Conservation (phyloP, 2,888 invertebrate genomes). For the Timema cristinae region DNA sequence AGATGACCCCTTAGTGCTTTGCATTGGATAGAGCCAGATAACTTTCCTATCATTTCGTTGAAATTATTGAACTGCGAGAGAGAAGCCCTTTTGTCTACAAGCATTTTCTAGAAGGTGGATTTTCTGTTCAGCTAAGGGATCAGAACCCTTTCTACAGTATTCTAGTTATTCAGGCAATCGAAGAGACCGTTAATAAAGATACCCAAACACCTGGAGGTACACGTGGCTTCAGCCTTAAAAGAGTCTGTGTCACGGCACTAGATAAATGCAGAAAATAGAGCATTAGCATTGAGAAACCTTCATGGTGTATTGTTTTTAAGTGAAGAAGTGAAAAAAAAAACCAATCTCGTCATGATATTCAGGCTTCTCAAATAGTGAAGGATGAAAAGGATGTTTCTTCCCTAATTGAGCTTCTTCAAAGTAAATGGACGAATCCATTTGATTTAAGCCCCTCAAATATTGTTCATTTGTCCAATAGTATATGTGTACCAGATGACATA, state of each 20-base stretch:
- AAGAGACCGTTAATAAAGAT: conserved; percentile 1
- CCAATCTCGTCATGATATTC: not conserved
- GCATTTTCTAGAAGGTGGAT: not conserved
- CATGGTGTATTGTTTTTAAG: not conserved
- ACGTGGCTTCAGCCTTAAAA: not conserved
- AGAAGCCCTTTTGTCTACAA: conserved; percentile 2
- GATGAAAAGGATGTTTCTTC: conserved; percentile 3
- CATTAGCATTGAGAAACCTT: not conserved
- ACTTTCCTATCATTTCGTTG: not conserved
- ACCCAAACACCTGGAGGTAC: not conserved
- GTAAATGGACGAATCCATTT: not conserved
- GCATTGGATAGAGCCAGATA: not conserved
- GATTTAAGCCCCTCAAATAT: not conserved
- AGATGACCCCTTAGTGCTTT: not conserved
- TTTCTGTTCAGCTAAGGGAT: conserved; percentile 9
- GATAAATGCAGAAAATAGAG: not conserved
- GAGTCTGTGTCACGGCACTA: not conserved
- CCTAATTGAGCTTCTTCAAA: not conserved
- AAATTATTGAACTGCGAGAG: not conserved
- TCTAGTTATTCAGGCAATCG: not conserved
- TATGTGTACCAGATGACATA: not conserved
- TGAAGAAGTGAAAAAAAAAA: no score
- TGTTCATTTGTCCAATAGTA: not conserved
- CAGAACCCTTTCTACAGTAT: not conserved
- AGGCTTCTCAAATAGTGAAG: not conserved